Base-by-base conservation (phyloP, 2,113 vertebrate genomes). In the Orthonyx spaldingii region DNA sequence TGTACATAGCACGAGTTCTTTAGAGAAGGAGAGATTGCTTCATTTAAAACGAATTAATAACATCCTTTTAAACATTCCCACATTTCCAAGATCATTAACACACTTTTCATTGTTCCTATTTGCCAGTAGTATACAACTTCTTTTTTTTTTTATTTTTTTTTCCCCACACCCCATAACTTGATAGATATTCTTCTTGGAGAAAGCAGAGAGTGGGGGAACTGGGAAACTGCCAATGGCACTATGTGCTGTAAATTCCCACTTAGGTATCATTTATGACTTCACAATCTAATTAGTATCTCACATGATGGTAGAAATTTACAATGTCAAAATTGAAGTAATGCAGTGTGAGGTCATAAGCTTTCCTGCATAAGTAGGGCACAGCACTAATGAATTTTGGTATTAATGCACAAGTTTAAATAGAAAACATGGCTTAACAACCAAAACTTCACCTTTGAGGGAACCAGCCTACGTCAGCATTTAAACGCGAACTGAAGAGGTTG, bases 241-340 rank as follows among this genome's bases (percentile, higher is more conserved):
- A 19, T 56, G 60, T 70, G 89, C 86, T 76, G 78, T 89, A 96
- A 91, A 93, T 96, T 96, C 94, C 90, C 95, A 92, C 97, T 97
- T 95, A 94, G 79, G 80, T 80, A 89, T 97, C 97, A 90, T 95
- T 97, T 97, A 97, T 95, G 97, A 97, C 87, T 97, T 97, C 96
- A 95, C 97, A 97, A 95, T 95, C 95, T 98, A 97, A 98, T 97
- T 97, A 98, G 96, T 82, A 96, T 88, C 90, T 89, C 85, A 93
- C 5, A 3, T 65, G 91, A 96, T 64, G 89, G 80, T 85, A 94
- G 87, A 97, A 92, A 98, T 98, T 97, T 97, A 97, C 82, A 97
- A 75, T 96, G 95, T 94, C 83, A 96, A 96, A 97, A 94, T 92
- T 96, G 97, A 98, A 97, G 96, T 91, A 96, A 95, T 96, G 95